Percentiles rank a stretch among this genome's conserved stretches.
Conservation (phyloP, 2,888 invertebrate species). For the Lucinisca nassula region DNA sequence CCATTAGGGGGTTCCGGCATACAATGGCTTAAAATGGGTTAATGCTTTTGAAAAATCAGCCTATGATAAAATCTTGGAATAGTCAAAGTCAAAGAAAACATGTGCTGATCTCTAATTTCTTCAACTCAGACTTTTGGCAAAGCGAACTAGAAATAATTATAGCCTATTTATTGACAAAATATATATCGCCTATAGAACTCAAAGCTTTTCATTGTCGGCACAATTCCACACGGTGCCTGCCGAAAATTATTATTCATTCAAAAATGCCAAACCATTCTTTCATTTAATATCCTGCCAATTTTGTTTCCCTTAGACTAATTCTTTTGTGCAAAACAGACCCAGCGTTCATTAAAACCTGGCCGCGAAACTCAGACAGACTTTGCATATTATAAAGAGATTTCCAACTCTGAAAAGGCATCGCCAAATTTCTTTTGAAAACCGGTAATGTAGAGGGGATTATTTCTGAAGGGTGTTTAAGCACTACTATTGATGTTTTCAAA, state of each 20-base stretch:
- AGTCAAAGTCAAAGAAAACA: no score
- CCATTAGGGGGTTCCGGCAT: no score
- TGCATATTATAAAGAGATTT: slow-evolving; percentile 24
- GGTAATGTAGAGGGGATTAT: slow-evolving; percentile 12
- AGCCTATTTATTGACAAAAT: background rate
- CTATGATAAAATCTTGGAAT: background rate
- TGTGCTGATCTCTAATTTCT: background rate
- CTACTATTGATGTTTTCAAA: slow-evolving; percentile 1
- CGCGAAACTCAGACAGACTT: slow-evolving; percentile 15
- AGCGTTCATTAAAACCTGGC: slow-evolving; percentile 24
- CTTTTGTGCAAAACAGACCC: slow-evolving; percentile 33
- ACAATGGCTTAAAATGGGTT: no score
- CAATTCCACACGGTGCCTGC: slow-evolving; percentile 1
- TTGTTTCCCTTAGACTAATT: slow-evolving; percentile 33
- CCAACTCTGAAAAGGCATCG: slow-evolving; percentile 17
- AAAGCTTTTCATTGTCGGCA: slow-evolving; percentile 4
- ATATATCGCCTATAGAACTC: background rate
- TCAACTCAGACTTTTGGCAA: background rate
- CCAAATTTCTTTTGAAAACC: slow-evolving; percentile 14
- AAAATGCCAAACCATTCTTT: slow-evolving; percentile 27
- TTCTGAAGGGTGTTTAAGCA: slow-evolving; percentile 7
- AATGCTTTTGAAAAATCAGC: no score
- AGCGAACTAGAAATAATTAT: background rate
- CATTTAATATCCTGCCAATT: slow-evolving; percentile 23
- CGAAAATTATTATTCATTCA: slow-evolving; percentile 7